Conservation (phyloP, 2,113 vertebrate species). For the Istiophorus platypterus region DNA sequence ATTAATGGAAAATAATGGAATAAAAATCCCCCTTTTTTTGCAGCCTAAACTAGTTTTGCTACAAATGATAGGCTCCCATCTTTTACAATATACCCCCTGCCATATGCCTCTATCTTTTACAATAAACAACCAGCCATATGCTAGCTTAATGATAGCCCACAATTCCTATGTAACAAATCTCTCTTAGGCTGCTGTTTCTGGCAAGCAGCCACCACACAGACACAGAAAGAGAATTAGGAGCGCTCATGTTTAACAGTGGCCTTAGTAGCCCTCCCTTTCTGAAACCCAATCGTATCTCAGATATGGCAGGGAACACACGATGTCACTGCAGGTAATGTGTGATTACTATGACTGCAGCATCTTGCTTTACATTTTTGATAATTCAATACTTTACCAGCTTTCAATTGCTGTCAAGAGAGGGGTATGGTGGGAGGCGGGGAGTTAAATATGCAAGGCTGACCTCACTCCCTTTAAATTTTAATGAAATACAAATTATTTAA, state of each 20-base stretch:
- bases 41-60: slow-evolving; percentile 14
- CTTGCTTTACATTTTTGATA: slow-evolving; percentile 47
- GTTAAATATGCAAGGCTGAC: slow-evolving; percentile 68
- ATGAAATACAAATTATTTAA: slow-evolving; percentile 80
- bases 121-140: slow-evolving; percentile 66
- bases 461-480: slow-evolving; percentile 64
- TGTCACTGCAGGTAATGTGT: slow-evolving; percentile 63
- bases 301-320: slow-evolving; percentile 37
- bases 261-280: slow-evolving; percentile 21
- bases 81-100: slow-evolving; percentile 39
- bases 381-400: slow-evolving; percentile 61
- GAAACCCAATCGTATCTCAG: slow-evolving; percentile 42
- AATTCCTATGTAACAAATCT: slow-evolving; percentile 67
- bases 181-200: slow-evolving; percentile 54
- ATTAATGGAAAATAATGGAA: slow-evolving; percentile 57
- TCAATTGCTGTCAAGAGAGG: slow-evolving; percentile 41
- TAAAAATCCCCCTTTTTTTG: background rate
- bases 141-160: slow-evolving; percentile 62
- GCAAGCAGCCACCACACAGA: slow-evolving; percentile 47
- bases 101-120: slow-evolving; percentile 44
- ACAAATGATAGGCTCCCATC: slow-evolving; percentile 26
- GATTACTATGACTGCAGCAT: slow-evolving; percentile 50
- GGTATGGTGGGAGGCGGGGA: background rate
- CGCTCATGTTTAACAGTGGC: slow-evolving; percentile 63
- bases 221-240: slow-evolving; percentile 46